Evolutionary conservation across 2,797 vertebrate genomes (phyloP).

Genomic region (Sebastes kiyomatsui): DNA sequence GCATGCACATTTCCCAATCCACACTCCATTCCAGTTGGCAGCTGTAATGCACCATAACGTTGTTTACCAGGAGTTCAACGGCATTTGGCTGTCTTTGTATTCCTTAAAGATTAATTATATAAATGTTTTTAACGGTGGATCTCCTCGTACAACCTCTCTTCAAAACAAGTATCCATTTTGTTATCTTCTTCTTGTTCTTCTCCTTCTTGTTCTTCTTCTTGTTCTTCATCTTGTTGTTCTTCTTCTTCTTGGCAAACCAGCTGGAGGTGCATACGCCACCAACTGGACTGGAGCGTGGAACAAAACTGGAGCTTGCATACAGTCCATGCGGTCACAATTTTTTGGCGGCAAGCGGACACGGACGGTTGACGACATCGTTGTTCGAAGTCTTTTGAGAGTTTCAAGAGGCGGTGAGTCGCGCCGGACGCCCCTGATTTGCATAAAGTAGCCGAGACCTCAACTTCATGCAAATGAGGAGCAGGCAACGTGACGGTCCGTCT

Average conservation of each 20-base stretch:
- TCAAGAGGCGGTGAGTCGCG: accelerated
- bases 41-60: background rate
- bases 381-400: too few species aligned
- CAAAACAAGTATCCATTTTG: background rate
- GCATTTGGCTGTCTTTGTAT: background rate
- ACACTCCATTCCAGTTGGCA: background rate
- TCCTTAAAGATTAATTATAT: too few species aligned
- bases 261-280: accelerated
- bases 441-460: too few species aligned
- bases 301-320: accelerated
- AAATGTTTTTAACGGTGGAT: background rate
- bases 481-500: too few species aligned
- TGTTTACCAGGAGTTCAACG: background rate
- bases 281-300: background rate
- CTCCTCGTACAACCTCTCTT: background rate
- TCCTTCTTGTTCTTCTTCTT: too few species aligned
- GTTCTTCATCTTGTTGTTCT: too few species aligned
- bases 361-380: too few species aligned
- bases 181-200: too few species aligned
- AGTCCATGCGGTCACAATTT: too few species aligned
- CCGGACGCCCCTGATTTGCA: too few species aligned
- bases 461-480: too few species aligned
- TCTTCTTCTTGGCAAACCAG: background rate
- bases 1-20: accelerated
- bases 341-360: too few species aligned